Percentiles rank a stretch among this genome's conserved stretches.
phyloP scores from a whole-genome alignment of 1,140 invertebrate species.

The Drosophila arawakana region DNA sequence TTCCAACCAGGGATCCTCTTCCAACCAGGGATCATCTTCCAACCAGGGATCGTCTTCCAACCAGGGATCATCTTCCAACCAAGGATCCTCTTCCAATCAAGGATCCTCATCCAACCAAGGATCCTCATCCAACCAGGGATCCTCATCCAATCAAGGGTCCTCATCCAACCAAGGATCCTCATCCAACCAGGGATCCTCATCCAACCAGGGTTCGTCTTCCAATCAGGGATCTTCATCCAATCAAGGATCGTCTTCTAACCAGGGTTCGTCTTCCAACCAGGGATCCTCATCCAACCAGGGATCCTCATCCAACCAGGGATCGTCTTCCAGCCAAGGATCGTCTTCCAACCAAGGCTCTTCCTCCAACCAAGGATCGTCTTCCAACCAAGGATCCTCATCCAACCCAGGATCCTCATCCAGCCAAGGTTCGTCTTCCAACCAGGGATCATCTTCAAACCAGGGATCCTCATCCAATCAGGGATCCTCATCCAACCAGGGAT shows the following conservation, averaged over 20 bases:
- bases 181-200: constrained; percentile 29
- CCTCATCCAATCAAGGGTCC: constrained; percentile 24
- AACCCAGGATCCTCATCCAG: constrained; percentile 48
- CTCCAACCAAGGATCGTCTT: constrained; percentile 42
- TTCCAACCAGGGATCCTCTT: constrained; percentile 41
- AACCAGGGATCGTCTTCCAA: constrained; percentile 43
- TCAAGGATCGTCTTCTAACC: constrained; percentile 42
- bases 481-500: constrained; percentile 28
- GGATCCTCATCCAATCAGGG: constrained; percentile 47
- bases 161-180: constrained; percentile 50
- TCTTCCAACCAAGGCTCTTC: constrained; percentile 45
- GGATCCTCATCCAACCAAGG: constrained; percentile 43
- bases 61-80: constrained; percentile 37
- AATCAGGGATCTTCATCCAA: constrained; percentile 54
- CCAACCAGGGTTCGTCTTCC: constrained; percentile 45
- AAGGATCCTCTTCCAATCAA: constrained; percentile 47
- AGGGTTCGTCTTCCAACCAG: constrained; percentile 48
- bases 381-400: constrained; percentile 32
- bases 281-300: constrained; percentile 48
- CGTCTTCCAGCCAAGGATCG: constrained; percentile 36
- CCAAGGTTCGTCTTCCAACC: constrained; percentile 48
- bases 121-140: constrained; percentile 43
- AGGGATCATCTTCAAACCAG: constrained; percentile 44
- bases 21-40: constrained; percentile 49
- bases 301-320: constrained; percentile 46